phyloP scores from a whole-genome alignment of 1,140 invertebrate species.

The Paraescarpia echinospica region DNA sequence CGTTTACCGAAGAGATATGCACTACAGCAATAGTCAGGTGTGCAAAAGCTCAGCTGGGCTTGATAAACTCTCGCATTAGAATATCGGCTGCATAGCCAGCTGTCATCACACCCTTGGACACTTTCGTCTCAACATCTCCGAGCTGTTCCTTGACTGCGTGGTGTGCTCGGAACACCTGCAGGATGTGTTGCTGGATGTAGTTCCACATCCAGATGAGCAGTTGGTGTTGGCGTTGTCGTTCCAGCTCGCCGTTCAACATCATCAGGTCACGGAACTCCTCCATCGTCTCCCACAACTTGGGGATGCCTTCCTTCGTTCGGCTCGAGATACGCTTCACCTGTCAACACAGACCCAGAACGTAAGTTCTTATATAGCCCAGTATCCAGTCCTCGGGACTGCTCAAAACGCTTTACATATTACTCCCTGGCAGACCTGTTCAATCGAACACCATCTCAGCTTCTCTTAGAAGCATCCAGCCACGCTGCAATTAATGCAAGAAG shows the following conservation, averaged over 20 bases:
- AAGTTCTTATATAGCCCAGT: too few species aligned
- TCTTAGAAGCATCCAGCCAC: too few species aligned
- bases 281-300: conserved; percentile 58
- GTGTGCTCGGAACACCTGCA: conserved; percentile 54
- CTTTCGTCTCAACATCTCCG: conserved; percentile 56
- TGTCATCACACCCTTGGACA: conserved; percentile 58
- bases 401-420: too few species aligned
- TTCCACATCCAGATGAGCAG: conserved; percentile 62
- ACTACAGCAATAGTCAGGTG: background rate
- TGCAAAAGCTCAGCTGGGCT: background rate
- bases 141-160: conserved; percentile 50
- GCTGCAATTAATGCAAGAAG: too few species aligned
- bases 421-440: too few species aligned
- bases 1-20: too few species aligned
- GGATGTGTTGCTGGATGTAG: conserved; percentile 53
- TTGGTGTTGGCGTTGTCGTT: conserved; percentile 58
- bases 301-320: conserved; percentile 60
- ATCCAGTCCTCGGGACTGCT: too few species aligned
- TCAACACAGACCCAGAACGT: conserved; percentile 10
- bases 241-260: conserved; percentile 48
- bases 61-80: conserved; percentile 54
- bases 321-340: conserved; percentile 63
- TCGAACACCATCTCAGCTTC: too few species aligned
- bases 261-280: conserved; percentile 53
- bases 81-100: conserved; percentile 64